Conservation (phyloP, 2,113 vertebrate species). For the Aplodontia rufa region DNA sequence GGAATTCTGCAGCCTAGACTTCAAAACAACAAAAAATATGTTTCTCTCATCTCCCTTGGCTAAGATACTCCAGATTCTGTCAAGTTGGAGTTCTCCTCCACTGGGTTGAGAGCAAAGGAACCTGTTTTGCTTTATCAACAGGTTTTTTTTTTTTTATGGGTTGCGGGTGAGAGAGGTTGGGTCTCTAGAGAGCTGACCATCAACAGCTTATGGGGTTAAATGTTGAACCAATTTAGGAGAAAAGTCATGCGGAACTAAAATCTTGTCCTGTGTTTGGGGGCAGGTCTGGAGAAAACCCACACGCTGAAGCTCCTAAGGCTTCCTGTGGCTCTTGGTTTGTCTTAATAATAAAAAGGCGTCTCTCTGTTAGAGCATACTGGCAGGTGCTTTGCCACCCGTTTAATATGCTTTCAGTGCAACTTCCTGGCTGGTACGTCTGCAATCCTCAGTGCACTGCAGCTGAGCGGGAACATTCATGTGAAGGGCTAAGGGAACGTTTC, state of each 20-base stretch:
- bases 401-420: not conserved
- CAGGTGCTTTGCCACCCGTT: not conserved
- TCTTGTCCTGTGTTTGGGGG: not conserved
- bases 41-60: not conserved
- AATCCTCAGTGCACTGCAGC: not conserved
- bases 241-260: not conserved
- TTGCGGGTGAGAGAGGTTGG: too few species aligned
- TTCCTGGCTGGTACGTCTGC: not conserved
- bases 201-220: not conserved
- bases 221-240: not conserved
- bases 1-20: not conserved
- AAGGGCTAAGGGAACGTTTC: not conserved
- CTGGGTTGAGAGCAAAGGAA: not conserved
- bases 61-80: not conserved
- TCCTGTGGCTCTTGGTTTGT: too few species aligned
- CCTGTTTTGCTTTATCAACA: not conserved
- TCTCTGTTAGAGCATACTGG: not conserved
- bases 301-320: too few species aligned
- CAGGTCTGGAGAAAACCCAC: not conserved
- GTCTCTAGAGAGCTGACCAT: not conserved
- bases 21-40: not conserved
- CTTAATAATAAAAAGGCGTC: not conserved
- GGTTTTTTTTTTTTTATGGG: too few species aligned
- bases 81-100: not conserved
- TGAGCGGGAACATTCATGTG: not conserved